phyloP scores from a whole-genome alignment of 1,140 invertebrate genomes.

The Pachyrhynchus sulphureomaculatus region DNA sequence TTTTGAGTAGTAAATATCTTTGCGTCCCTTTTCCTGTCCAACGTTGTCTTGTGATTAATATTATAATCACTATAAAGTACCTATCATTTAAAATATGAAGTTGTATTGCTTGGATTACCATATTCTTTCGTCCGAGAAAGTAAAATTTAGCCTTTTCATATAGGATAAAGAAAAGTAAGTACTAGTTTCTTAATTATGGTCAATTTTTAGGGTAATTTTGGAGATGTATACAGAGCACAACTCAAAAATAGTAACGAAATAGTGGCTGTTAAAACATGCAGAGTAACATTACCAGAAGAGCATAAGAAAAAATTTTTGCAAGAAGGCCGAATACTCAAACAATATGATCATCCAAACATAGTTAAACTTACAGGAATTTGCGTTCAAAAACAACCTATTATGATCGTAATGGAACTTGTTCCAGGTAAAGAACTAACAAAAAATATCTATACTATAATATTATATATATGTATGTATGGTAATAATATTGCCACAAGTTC shows the following conservation, averaged over 20 bases:
- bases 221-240: constrained; percentile 92
- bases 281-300: constrained; percentile 90
- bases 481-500: neutral
- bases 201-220: constrained; percentile 83
- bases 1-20: too few species aligned
- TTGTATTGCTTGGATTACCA: too few species aligned
- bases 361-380: constrained; percentile 97
- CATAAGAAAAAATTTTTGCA: constrained; percentile 95
- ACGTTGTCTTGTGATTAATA: too few species aligned
- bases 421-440: constrained; percentile 63
- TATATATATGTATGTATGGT: neutral
- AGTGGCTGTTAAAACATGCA: constrained; percentile 95
- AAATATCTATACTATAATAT: constrained; percentile 17
- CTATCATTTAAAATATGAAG: too few species aligned
- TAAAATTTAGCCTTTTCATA: too few species aligned
- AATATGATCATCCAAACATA: constrained; percentile 96
- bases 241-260: constrained; percentile 79
- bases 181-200: too few species aligned
- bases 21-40: too few species aligned
- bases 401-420: constrained; percentile 99
- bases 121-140: too few species aligned
- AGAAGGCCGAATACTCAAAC: constrained; percentile 92
- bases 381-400: constrained; percentile 96
- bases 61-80: too few species aligned
- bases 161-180: too few species aligned